Base-by-base conservation (phyloP, 2,113 vertebrate species). In the Tringa solitaria region DNA sequence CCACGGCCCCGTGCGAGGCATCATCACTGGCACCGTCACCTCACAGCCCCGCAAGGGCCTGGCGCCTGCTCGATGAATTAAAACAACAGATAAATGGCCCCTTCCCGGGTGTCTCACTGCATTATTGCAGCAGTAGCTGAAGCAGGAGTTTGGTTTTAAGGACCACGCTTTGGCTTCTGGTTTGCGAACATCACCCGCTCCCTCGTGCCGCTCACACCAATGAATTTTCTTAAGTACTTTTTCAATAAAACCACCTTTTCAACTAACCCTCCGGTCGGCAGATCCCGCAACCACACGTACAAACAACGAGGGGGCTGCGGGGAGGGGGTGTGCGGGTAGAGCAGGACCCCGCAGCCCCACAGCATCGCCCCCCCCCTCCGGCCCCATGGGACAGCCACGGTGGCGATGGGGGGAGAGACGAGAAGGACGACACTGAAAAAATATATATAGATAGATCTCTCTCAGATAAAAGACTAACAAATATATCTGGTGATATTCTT, bases 201-300 rank as follows among this genome's bases (percentile, higher is more conserved):
- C 59, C 45, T 32, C 2, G 2, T 48, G 48, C 74, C 2, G 2
- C 18, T 37, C 22, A 37, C 41, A 3, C 13, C 0, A 0, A 6
- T 1, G 1, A 9, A 27, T 68, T 51, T 51, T 32, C 27, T 43
- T 2, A 32, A 46, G 26, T 13, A 26, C 20, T 37, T 63, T 39
- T n/a, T 26, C 78, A 59, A 32, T 30, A 53, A 74, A 87, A 80
- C 14, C 7, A 10, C 45, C 21, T 75, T 75, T 60, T 27, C 48
- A 28, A 3, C 22, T 63, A 65, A 43, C 37, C 45, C 43, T 17
- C 19, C 0, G 1, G 33, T 6, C 3, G 2, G 54, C 37, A 83
- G 72, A 35, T 21, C 74, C 63, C 10, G 0, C 50, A 22, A 35
- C n/a, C 7, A 4, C 17, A 4, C 2, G 0, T 3, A 46, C 0